Percentiles rank a stretch among this genome's conserved stretches.
Evolutionary conservation across 2,113 vertebrate species (phyloP).

Genomic region (Poeciliopsis prolifica): DNA sequence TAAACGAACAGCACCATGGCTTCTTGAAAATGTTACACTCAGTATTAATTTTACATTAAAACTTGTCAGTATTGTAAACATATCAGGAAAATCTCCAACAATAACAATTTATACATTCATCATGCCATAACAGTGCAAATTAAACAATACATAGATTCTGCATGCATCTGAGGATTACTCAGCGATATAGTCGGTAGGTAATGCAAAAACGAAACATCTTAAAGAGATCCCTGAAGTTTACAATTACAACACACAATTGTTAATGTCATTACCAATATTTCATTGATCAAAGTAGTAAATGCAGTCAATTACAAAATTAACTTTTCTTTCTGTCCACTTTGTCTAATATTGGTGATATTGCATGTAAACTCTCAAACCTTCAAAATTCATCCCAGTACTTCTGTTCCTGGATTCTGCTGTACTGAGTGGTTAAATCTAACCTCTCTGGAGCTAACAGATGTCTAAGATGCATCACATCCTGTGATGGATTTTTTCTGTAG

Average conservation of each 20-base stretch:
- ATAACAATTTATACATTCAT: too few species aligned
- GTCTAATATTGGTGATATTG: not conserved
- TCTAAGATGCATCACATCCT: not conserved
- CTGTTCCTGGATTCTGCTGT: not conserved
- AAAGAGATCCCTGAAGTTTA: not conserved
- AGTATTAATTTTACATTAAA: too few species aligned
- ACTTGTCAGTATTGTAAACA: too few species aligned
- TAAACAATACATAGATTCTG: not conserved
- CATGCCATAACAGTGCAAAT: too few species aligned
- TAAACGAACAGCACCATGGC: too few species aligned
- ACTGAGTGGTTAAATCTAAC: not conserved
- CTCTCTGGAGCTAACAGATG: not conserved
- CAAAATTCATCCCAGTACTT: too few species aligned
- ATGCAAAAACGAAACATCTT: not conserved
- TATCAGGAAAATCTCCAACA: too few species aligned
- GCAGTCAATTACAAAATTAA: too few species aligned
- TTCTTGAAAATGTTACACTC: too few species aligned
- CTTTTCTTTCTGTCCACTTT: not conserved
- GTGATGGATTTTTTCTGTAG: not conserved
- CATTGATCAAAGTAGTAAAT: not conserved
- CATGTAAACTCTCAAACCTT: too few species aligned
- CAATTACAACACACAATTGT: too few species aligned
- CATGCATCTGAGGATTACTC: not conserved
- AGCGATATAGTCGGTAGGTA: not conserved
- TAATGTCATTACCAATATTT: constrained; percentile 3